These are phyloP conservation scores for Tauraco hartlaubi DNA, from an alignment of 2,797 vertebrate species.

Conservation along the genomic window DNA sequence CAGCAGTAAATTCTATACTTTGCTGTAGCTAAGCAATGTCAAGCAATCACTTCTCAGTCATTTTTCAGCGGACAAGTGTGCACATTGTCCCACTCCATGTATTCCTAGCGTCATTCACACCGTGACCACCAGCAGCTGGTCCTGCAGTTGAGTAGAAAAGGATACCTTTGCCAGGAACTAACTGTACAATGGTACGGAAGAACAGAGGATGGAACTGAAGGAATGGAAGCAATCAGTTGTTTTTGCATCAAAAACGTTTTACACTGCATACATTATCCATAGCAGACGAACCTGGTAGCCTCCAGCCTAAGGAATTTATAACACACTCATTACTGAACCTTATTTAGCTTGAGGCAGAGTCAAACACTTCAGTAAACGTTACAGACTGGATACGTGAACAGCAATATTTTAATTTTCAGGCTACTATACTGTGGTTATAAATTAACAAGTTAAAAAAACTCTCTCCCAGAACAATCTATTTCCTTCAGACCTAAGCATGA, in stretches of 20 bases:
- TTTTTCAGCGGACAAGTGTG: not conserved
- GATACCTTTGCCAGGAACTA: not conserved
- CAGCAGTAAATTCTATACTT: slow-evolving; percentile 4
- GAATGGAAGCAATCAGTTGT: not conserved
- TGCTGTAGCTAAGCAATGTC: not conserved
- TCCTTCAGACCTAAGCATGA: not conserved
- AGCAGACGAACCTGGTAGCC: not conserved
- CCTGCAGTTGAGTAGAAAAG: not conserved
- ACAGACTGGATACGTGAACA: not conserved
- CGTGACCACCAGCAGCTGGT: not conserved
- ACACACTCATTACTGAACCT: not conserved
- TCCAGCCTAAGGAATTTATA: slow-evolving; percentile 34
- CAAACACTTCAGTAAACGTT: slow-evolving; percentile 25
- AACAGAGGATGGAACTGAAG: not conserved
- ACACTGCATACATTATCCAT: not conserved
- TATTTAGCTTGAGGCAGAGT: slow-evolving; percentile 26
- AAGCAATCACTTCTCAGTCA: slow-evolving; percentile 18
- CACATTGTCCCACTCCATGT: not conserved
- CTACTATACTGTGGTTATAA: not conserved
- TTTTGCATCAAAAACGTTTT: not conserved
- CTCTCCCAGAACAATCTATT: not conserved
- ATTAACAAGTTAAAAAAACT: not conserved
- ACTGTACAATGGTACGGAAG: not conserved
- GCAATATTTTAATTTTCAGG: slow-evolving; percentile 10
- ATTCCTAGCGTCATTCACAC: not conserved